These are phyloP conservation scores for Cyprinodon diabolis DNA, from an alignment of 2,797 vertebrate species.

Conservation along the genomic window DNA sequence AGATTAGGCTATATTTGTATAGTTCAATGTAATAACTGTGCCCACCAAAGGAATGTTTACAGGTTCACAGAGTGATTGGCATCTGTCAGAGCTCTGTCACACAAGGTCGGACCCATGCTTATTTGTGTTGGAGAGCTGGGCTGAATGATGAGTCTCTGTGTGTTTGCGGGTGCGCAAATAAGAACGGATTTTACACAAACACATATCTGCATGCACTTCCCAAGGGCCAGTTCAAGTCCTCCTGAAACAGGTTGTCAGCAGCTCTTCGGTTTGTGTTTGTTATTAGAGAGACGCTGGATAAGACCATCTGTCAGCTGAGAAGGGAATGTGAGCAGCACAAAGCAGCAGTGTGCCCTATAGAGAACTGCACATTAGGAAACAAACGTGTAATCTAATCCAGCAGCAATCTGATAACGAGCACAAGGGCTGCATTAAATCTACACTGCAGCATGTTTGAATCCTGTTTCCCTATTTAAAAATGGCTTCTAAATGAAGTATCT, in stretches of 20 bases:
- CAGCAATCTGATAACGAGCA: conserved; percentile 21
- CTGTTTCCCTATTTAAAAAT: conserved; percentile 20
- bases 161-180: conserved; percentile 36
- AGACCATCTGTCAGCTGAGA: conserved; percentile 67
- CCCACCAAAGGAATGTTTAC: conserved; percentile 64
- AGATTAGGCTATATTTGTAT: conserved; percentile 72
- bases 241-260: conserved; percentile 68
- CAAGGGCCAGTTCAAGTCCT: conserved; percentile 36
- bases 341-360: conserved; percentile 42
- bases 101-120: conserved; percentile 69
- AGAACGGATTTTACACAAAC: conserved; percentile 23
- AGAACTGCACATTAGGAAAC: conserved; percentile 29
- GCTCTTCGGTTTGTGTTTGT: conserved; percentile 73
- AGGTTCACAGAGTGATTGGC: conserved; percentile 71
- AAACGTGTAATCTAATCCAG: conserved; percentile 42
- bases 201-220: conserved; percentile 36
- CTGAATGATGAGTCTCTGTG: conserved; percentile 72
- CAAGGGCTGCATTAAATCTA: conserved; percentile 4
- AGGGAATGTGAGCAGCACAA: conserved; percentile 38
- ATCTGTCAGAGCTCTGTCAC: conserved; percentile 62
- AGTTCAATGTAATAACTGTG: conserved; percentile 74
- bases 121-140: conserved; percentile 75
- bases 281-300: conserved; percentile 66
- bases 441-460: conserved; percentile 5
- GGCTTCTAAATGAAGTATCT: conserved; percentile 9